Conservation (phyloP, 1,140 invertebrate species). For the Philotrypesis tridentata region DNA sequence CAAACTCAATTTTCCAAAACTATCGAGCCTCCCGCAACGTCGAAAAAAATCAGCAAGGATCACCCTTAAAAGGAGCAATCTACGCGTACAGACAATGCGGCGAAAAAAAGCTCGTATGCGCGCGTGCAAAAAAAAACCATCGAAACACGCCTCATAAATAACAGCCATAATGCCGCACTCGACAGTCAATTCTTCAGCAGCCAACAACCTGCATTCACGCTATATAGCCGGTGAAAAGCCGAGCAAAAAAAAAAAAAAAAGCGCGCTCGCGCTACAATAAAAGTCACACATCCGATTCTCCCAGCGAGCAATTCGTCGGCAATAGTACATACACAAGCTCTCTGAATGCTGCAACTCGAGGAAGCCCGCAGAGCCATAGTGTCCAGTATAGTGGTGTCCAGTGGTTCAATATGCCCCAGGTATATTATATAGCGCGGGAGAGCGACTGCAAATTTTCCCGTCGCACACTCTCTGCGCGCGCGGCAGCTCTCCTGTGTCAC, state of each 20-base stretch:
- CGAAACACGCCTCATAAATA: neutral
- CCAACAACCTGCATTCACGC: neutral
- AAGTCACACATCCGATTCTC: neutral
- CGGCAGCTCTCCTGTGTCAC: too few species aligned
- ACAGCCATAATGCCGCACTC: neutral
- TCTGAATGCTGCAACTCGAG: neutral
- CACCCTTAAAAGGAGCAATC: too few species aligned
- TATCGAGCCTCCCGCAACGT: too few species aligned
- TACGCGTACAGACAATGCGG: too few species aligned
- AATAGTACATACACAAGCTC: neutral
- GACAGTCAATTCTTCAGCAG: neutral
- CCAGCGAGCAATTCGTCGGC: constrained; percentile 9
- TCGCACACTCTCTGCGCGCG: neutral
- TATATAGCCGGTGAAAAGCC: neutral
- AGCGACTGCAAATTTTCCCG: constrained; percentile 24
- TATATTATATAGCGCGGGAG: neutral
- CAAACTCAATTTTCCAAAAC: too few species aligned
- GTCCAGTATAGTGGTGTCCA: too few species aligned
- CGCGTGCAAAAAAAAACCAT: neutral
- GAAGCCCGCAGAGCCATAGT: constrained; percentile 1
- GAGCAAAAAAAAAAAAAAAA: neutral
- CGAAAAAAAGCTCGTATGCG: too few species aligned
- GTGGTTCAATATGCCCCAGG: constrained; percentile 50
- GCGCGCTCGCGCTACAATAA: neutral
- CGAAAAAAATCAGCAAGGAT: too few species aligned